Percentiles rank a stretch among this genome's conserved stretches.
These are phyloP conservation scores for Dione vanillae DNA, from an alignment of 2,888 invertebrate species.

Conservation along the genomic window DNA sequence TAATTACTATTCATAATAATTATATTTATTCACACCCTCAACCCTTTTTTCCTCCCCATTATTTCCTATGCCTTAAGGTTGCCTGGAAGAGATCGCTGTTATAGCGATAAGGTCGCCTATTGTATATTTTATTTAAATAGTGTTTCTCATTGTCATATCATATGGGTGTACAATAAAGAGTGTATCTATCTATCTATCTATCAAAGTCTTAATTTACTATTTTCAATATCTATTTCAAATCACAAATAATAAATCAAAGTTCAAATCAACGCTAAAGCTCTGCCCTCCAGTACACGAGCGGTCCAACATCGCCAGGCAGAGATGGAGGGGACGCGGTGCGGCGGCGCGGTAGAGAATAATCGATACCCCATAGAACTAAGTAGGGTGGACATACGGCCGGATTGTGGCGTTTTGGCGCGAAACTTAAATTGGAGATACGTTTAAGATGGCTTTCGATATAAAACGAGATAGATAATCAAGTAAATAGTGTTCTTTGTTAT, in stretches of 20 bases:
- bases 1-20: too few relatives aligned
- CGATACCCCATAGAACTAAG: slow-evolving; percentile 79
- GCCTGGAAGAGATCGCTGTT: too few relatives aligned
- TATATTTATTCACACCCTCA: too few relatives aligned
- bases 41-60: too few relatives aligned
- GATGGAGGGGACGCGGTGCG: slow-evolving; percentile 54
- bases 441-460: slow-evolving; percentile 8
- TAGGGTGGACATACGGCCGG: slow-evolving; percentile 74
- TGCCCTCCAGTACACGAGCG: not conserved
- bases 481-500: not conserved
- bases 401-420: slow-evolving; percentile 66
- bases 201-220: not conserved
- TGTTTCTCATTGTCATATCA: too few relatives aligned
- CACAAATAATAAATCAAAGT: not conserved
- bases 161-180: too few relatives aligned
- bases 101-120: too few relatives aligned
- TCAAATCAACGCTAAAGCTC: not conserved
- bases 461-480: slow-evolving; percentile 5
- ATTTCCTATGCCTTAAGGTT: too few relatives aligned
- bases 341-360: slow-evolving; percentile 60
- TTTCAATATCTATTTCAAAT: not conserved
- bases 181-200: too few relatives aligned
- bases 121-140: too few relatives aligned
- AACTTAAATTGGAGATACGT: slow-evolving; percentile 45
- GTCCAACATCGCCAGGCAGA: slow-evolving; percentile 39